Evolutionary conservation across 2,888 invertebrate genomes (phyloP).

Genomic region (Pocota personata): DNA sequence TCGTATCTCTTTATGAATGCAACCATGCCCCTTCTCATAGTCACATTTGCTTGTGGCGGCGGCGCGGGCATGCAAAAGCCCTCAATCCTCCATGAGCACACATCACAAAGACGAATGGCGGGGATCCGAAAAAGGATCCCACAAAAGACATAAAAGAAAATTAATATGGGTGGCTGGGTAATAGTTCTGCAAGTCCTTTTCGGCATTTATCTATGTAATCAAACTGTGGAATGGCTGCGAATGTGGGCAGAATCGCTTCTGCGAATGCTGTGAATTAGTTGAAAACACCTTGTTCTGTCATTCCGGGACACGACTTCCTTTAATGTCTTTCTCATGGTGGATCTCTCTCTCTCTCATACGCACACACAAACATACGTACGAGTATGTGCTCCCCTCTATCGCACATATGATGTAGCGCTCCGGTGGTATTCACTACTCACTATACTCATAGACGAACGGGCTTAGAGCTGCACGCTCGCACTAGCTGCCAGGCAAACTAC

Average conservation of each 20-base stretch:
- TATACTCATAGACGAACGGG: constrained; percentile 52
- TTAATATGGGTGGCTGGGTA: constrained; percentile 73
- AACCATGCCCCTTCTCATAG: constrained; percentile 47
- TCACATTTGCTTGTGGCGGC: constrained; percentile 66
- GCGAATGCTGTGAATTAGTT: constrained; percentile 74
- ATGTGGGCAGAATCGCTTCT: constrained; percentile 41
- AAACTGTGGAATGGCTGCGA: constrained; percentile 31
- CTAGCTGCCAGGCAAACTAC: constrained; percentile 72
- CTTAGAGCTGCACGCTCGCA: constrained; percentile 53
- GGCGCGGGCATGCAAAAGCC: constrained; percentile 49
- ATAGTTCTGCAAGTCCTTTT: constrained; percentile 71
- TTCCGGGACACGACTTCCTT: constrained; percentile 74
- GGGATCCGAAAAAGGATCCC: constrained; percentile 53
- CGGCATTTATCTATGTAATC: constrained; percentile 71
- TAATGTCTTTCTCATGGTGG: constrained; percentile 63
- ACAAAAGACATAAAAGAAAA: constrained; percentile 73
- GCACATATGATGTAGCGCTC: constrained; percentile 25
- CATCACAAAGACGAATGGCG: constrained; percentile 72
- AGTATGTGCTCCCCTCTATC: not conserved
- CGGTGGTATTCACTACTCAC: not conserved
- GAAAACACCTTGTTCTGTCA: constrained; percentile 75
- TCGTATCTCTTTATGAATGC: constrained; percentile 53
- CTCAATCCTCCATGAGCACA: constrained; percentile 47
- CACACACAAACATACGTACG: constrained; percentile 23
- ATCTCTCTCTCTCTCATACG: not conserved